phyloP scores from a whole-genome alignment of 2,113 vertebrate genomes.

The Petrocephalus microphthalmus region DNA sequence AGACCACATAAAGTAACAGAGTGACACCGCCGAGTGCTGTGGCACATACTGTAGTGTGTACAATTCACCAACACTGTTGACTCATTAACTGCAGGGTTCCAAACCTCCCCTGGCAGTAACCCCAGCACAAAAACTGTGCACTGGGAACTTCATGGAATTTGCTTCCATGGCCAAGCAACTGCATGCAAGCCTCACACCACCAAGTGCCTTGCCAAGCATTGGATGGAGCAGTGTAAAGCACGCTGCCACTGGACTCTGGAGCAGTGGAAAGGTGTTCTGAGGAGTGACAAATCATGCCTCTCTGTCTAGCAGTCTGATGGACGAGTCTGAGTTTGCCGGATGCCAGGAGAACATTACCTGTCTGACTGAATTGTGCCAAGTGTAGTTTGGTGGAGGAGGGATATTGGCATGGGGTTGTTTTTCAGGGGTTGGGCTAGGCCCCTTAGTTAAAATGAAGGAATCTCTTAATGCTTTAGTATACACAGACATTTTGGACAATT shows the following conservation, averaged over 20 bases:
- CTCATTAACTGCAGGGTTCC: too few species aligned
- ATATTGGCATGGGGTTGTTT: not conserved
- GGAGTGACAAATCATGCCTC: not conserved
- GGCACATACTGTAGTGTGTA: too few species aligned
- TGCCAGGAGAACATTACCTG: not conserved
- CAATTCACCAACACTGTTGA: too few species aligned
- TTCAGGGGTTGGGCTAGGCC: not conserved
- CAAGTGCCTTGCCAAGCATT: not conserved
- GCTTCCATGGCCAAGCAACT: too few species aligned
- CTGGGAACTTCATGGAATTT: too few species aligned
- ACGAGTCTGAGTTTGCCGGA: not conserved
- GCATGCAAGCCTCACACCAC: too few species aligned
- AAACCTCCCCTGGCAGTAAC: too few species aligned
- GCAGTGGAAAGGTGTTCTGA: not conserved
- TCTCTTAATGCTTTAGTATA: not conserved
- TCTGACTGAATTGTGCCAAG: not conserved
- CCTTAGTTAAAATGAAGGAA: too few species aligned
- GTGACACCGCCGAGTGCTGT: too few species aligned
- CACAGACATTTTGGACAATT: not conserved
- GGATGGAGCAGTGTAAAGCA: not conserved
- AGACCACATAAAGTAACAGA: too few species aligned
- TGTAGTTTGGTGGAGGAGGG: not conserved
- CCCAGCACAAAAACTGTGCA: too few species aligned
- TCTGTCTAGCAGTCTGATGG: not conserved
- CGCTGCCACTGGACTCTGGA: not conserved